Base-by-base conservation (phyloP, 2,797 vertebrate genomes). In the Ctenosaura bakeri region DNA sequence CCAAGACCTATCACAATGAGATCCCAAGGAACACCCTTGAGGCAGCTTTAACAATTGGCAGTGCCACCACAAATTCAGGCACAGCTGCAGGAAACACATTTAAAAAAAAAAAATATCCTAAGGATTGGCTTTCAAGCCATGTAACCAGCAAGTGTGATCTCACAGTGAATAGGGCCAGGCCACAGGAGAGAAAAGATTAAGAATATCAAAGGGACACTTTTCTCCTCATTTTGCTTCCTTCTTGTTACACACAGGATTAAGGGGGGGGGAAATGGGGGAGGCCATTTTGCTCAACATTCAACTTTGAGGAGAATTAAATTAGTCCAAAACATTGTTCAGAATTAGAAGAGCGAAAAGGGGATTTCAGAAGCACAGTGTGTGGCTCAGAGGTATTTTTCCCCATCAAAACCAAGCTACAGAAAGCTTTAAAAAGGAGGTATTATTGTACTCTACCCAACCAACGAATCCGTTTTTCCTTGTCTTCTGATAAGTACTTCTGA, bases 121-220 rank as follows among this genome's bases (percentile, higher is more conserved):
- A 85, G 90, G 84, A 87, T 71, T 94, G 94, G 90, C 0, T 0
- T 92, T 90, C 66, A 78, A 84, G 86, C 92, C 93, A 79, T 90
- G 91, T 52, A 92, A 90, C 93, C 83, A 85, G 87, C 78, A 90
- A 95, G 94, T 83, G 77, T 87, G 91, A 93, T 94, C 94, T 93
- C 74, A 88, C 54, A 74, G 52, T 94, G 95, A 96, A 95, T 93
- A 94, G 92, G 62, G 93, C 88, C 88, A 85, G 95, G 91, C 93
- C 95, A 93, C 93, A 90, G 96, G 95, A 95, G 92, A 93, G 90
- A 88, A 92, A 94, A 95, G 95, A 96, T 96, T 96, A 96, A 90
- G 90, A 1, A 73, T 93, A 95, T 96, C 93, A 96, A 94, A 96
- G 91, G 93, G 93, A 94, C 92, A 92, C 50, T 92, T 95, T 95